Conservation (phyloP, 2,113 vertebrate genomes). For the Chamaea fasciata region DNA sequence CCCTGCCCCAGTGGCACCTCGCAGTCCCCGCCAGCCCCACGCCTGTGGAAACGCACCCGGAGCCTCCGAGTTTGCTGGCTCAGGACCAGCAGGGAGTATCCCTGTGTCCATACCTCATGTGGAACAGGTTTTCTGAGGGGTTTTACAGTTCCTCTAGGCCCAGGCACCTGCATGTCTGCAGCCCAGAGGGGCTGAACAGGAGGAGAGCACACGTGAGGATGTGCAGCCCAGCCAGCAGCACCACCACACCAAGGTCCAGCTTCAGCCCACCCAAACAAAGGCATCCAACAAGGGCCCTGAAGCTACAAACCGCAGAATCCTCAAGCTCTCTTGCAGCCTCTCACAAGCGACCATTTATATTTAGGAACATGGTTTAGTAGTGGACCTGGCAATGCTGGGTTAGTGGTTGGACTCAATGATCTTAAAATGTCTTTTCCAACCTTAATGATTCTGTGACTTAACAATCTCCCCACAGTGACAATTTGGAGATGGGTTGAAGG, state of each 20-base stretch:
- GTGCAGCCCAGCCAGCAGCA: not conserved
- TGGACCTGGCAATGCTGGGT: not conserved
- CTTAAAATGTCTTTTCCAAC: not conserved
- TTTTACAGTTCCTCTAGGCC: rapidly evolving
- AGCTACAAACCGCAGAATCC: not conserved
- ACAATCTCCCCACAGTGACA: not conserved
- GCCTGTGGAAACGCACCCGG: rapidly evolving
- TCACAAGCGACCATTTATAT: not conserved
- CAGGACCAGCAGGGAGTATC: not conserved
- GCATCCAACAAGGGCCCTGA: not conserved
- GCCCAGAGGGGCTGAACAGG: not conserved
- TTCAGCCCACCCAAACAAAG: not conserved
- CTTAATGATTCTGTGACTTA: not conserved
- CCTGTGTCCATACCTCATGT: rapidly evolving
- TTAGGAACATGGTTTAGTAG: not conserved
- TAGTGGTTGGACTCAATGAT: not conserved
- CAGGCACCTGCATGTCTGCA: rapidly evolving
- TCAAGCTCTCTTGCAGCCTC: not conserved
- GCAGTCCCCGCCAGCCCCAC: not conserved
- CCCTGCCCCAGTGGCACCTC: not conserved
- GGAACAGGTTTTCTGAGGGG: not conserved
- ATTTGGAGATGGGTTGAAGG: not conserved
- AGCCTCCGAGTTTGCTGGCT: not conserved
- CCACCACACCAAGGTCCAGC: not conserved
- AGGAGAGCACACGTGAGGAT: not conserved